phyloP scores from a whole-genome alignment of 2,888 invertebrate species.

The Epinotia nisella region DNA sequence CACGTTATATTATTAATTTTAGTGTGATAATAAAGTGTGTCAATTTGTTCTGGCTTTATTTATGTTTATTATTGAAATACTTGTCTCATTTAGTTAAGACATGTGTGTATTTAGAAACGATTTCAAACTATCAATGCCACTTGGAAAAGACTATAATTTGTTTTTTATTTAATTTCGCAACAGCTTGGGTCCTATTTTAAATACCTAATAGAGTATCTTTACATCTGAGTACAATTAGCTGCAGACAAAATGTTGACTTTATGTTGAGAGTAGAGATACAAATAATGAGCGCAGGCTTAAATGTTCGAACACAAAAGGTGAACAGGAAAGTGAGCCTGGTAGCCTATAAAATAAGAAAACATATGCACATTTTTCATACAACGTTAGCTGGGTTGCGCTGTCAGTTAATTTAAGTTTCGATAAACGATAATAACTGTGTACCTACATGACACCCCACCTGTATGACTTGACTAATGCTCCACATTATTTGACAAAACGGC shows the following conservation, averaged over 20 bases:
- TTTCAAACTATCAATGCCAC: too few species aligned
- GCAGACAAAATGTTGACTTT: not conserved
- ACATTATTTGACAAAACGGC: conserved; percentile 1
- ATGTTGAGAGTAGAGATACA: not conserved
- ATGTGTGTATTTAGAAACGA: not conserved
- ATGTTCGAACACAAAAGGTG: not conserved
- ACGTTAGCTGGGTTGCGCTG: not conserved
- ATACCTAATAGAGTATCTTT: not conserved
- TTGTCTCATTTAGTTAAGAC: not conserved
- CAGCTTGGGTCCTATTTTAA: not conserved
- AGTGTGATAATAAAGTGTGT: conserved; percentile 31
- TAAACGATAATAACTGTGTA: not conserved
- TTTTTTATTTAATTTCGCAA: not conserved
- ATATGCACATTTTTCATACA: not conserved
- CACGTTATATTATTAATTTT: conserved; percentile 21
- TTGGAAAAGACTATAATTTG: not conserved
- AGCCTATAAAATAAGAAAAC: not conserved
- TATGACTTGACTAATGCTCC: not conserved
- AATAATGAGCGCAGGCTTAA: not conserved
- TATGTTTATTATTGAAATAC: not conserved
- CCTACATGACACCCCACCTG: too few species aligned
- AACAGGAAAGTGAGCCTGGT: not conserved
- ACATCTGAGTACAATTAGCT: not conserved
- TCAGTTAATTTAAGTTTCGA: conserved; percentile 1
- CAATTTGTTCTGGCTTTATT: conserved; percentile 1